Evolutionary conservation across 1,140 invertebrate species (phyloP), one percentile per base, ranked within the genome.

Genomic region (Coptotermes formosanus): DNA sequence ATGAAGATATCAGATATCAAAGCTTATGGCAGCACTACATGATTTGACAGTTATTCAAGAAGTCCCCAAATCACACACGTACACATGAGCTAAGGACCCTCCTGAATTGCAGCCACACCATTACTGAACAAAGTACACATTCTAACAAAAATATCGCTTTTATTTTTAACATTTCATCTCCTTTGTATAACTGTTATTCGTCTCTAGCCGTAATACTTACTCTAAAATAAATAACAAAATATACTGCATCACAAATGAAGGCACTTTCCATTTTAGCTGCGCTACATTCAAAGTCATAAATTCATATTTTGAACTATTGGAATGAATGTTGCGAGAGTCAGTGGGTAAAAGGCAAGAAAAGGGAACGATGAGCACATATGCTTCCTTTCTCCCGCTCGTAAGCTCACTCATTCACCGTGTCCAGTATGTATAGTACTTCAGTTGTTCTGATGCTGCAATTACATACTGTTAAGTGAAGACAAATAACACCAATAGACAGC

Each of bases 171-270:
- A 75, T 75, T 75, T 75, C 6, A n/a, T 75, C 64, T 75, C n/a
- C n/a, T 75, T 75, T 75, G n/a, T 75, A 30, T 75, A 75, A 75
- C 64, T 75, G 25, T 75, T 30, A 75, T 4, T 75, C 64, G n/a
- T 75, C 64, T n/a, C n/a, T 30, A 75, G 64, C 16, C n/a, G n/a
- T 75, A 25, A 84, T 9, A 84, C 83, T 52, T 84, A 84, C 45
- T 44, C 83, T 52, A 52, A 84, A 84, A 84, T 84, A 84, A 84
- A 84, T 84, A 84, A 84, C 83, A 52, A 84, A 84, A 84, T 84
- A 45, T 84, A 84, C 83, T 30, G 48, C 83, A 84, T 84, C 83
- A 84, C 83, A 84, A 84, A 84, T 84, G 52, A 84, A 84, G 83
- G 83, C 83, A 84, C 83, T 84, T 84, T 75, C n/a, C 7, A 16